A percentile compares a stretch with the other conserved stretches of the same genome.
These are phyloP conservation scores for Myripristis murdjan DNA, from an alignment of 2,797 vertebrate genomes.

Conservation along the genomic window DNA sequence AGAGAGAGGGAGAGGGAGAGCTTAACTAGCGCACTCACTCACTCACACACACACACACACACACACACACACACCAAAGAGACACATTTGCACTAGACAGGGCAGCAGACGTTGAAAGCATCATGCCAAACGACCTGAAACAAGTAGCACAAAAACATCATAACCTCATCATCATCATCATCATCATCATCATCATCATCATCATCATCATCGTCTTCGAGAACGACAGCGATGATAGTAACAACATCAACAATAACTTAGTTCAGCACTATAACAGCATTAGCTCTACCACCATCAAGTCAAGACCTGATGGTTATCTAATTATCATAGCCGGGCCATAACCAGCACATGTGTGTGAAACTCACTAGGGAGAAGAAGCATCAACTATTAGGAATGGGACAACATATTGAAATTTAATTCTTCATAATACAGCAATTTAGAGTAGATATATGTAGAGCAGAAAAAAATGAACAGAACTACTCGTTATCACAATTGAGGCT, in stretches of 20 bases:
- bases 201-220: neutral
- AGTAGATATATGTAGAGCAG: no score
- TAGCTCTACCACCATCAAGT: neutral
- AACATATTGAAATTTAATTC: no score
- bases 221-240: no score
- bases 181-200: neutral
- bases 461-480: no score
- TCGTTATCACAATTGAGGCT: no score
- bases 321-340: neutral
- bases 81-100: slow-evolving; percentile 44
- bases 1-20: slow-evolving; percentile 5
- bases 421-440: no score
- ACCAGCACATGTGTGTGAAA: neutral
- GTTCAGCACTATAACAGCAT: neutral
- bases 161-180: neutral
- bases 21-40: slow-evolving; percentile 11
- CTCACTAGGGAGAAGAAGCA: no score
- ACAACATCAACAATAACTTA: no score
- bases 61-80: slow-evolving; percentile 33
- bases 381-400: neutral
- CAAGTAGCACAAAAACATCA: slow-evolving; percentile 21
- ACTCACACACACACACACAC: slow-evolving; percentile 35
- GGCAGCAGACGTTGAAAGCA: slow-evolving; percentile 28
- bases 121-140: slow-evolving; percentile 20
- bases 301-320: no score